phyloP scores from a whole-genome alignment of 2,113 vertebrate genomes.

The mouse (Mus musculus) region GRCm39 chr7:58206001-58206500 shows the following conservation, averaged over 20 bases:
- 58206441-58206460: neutral
- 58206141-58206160: neutral
- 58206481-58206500: neutral
- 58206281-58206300: neutral
- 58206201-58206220: neutral
- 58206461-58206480: neutral
- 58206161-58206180: neutral
- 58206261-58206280: neutral
- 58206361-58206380: neutral
- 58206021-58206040: neutral
- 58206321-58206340: neutral
- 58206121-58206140: neutral
- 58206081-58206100: neutral
- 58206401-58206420: too few relatives aligned
- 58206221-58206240: neutral
- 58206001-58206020: neutral
- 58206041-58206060: neutral
- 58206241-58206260: neutral
- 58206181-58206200: neutral
- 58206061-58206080: neutral
- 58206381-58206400: too few relatives aligned
- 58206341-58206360: neutral
- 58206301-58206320: neutral
- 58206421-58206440: neutral
- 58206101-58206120: neutral